Base-by-base conservation (phyloP, 2,113 vertebrate genomes). In the Coptodon rendalli region DNA sequence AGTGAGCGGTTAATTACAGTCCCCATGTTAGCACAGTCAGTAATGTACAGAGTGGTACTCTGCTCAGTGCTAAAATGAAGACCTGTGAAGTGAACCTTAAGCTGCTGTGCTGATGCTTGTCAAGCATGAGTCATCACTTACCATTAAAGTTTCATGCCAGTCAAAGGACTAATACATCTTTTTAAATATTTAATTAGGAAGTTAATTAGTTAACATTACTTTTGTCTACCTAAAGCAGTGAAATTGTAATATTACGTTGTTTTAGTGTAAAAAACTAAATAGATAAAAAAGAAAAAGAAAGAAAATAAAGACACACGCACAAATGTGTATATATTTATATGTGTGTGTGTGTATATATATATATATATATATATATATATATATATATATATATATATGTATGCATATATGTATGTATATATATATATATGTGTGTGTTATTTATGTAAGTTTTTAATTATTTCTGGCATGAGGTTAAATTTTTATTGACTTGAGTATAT, bases 341-440 rank as follows among this genome's bases (percentile, higher is more conserved):
- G 24, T 56, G 2, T 11, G 0, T 1, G 2, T 24, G 3, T 54
- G 1, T 9, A 5, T 4, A 16, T 4, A 3, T 31, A 6, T 40
- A 4, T 5, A 12, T 3, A 1, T 13, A 2, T 6, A 10, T 10
- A 2, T 5, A 6, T 3, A 2, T 13, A 3, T 6, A 1, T 3
- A 6, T 2, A 13, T 0, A 43, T 1, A 3, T 1, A 2, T 40
- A 0, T 10, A 10, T 10, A 40, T 0, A 38, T 2, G 4, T 36
- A 36, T 10, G 3, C 2, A 38, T 10, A 2, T 9, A 4, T 9
- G 1, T 10, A 10, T 11, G 1, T 5, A 4, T 11, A 2, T 31
- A 6, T 31, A 6, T 31, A 31, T 31, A 6, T 31, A 31, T 31
- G 4, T 31, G 2, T 31, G 29, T 31, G 2, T 54, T 22, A 3